Conservation (phyloP, 2,888 invertebrate species). For the Lochmaea capreae region DNA sequence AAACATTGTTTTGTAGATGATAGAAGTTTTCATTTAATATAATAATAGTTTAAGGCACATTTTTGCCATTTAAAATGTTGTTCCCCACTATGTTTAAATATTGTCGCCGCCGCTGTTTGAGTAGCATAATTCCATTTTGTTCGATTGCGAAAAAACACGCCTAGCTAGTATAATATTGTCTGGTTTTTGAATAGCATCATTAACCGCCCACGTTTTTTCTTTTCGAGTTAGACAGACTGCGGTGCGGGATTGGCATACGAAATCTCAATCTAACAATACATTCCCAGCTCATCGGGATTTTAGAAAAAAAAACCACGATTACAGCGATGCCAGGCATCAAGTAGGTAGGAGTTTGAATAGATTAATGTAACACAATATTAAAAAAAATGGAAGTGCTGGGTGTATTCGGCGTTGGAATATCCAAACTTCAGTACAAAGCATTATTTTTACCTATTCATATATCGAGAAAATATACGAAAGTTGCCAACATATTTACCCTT, state of each 20-base stretch:
- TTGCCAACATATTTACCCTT: no score
- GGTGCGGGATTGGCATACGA: constrained; percentile 20
- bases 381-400: not conserved
- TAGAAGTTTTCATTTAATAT: no score
- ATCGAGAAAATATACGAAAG: no score
- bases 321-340: constrained; percentile 10
- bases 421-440: not conserved
- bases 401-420: not conserved
- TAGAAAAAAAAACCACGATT: constrained; percentile 13
- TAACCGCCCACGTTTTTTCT: constrained; percentile 38
- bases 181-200: constrained; percentile 41
- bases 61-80: not conserved
- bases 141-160: constrained; percentile 39
- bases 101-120: constrained; percentile 6
- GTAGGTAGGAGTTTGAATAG: constrained; percentile 11
- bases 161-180: constrained; percentile 38
- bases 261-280: constrained; percentile 23
- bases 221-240: constrained; percentile 32
- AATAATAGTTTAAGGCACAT: not conserved
- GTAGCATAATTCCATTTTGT: constrained; percentile 36
- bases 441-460: not conserved
- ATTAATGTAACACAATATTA: constrained; percentile 1
- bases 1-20: no score
- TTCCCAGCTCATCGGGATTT: constrained; percentile 26
- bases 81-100: not conserved